Base-by-base conservation (phyloP, 2,113 vertebrate genomes). In the Nyctibius bracteatus region DNA sequence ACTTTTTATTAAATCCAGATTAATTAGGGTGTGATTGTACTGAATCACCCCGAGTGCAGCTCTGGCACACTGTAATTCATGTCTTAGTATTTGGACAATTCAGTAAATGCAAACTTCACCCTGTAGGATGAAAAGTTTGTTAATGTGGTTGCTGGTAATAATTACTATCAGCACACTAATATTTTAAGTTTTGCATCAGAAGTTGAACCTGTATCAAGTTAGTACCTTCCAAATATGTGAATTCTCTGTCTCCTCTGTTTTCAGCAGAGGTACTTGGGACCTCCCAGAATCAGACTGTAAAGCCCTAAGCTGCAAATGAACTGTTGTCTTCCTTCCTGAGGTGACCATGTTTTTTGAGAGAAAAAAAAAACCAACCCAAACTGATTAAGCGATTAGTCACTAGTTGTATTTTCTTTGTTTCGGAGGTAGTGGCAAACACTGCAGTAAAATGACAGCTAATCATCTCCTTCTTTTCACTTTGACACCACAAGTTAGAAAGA, bases 321-420 rank as follows among this genome's bases (percentile, higher is more conserved):
- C 52, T 91, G 39, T 95, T 94, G 35, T 94, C 91, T 97, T 96
- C 91, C 92, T 96, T 97, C 97, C 96, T 97, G 92, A 95, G 72
- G 79, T 91, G 52, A 84, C 71, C 68, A 14, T 58, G 39, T 41
- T 86, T 78, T 87, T 83, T 58, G n/a, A 92, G 21, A 67, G n/a
- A 47, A 21, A 47, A 59, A 81, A 8, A 44, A 70, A 37, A 23
- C 54, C 61, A 52, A 83, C 55, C 21, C 28, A 73, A 54, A 70
- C 78, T 79, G 79, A 79, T 94, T 47, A 84, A 54, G 87, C 31
- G 43, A 68, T 93, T 95, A 92, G 77, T 95, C 96, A 95, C 79
- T 65, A 79, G 61, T 81, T 87, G 86, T 91, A 67, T 35, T 88
- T 93, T 39, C 85, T 93, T 74, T 20, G 74, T 84, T 95, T 95